Base-by-base conservation (phyloP, 2,113 vertebrate genomes). In the Ameiurus melas region DNA sequence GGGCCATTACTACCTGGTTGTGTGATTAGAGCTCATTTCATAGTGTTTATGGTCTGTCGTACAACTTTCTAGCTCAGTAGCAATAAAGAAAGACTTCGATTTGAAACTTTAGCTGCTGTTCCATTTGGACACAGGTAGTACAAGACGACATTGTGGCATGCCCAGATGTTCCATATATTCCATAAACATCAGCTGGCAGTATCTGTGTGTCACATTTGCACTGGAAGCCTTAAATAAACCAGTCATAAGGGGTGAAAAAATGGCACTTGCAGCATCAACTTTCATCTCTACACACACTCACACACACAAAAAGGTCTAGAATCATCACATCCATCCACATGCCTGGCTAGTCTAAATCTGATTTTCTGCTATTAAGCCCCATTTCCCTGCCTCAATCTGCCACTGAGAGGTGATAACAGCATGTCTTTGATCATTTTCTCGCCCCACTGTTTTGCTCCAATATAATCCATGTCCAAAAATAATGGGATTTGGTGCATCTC, bases 351-450 rank as follows among this genome's bases (percentile, higher is more conserved):
- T 93, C 93, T 93, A 96, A 97, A 96, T 97, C 94, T 92, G 95
- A 97, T 96, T 94, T 96, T 95, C 94, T 94, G 93, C 94, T 95
- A 96, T 94, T 94, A 94, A 95, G 95, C 93, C 95, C 87, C 90
- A 92, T 93, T 94, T 94, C 88, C 93, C 86, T 77, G 91, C 88
- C 90, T 93, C 88, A 90, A 88, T 93, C 90, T 92, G 93, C 92
- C 91, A 93, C 91, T 92, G 88, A 90, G 93, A 94, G 93, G 93
- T 94, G 94, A 95, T 94, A 91, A 92, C 64, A 87, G 91, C 92
- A 87, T 78, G 87, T 89, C 94, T 96, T 96, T 95, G 95, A 95
- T 96, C 94, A 93, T 92, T 90, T 75, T 85, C 93, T 91, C 92
- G 68, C 86, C 93, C 90, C 94, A 96, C 93, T 93, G 93, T 94